Conservation (phyloP, 2,888 invertebrate species). For the Leuctra nigra region DNA sequence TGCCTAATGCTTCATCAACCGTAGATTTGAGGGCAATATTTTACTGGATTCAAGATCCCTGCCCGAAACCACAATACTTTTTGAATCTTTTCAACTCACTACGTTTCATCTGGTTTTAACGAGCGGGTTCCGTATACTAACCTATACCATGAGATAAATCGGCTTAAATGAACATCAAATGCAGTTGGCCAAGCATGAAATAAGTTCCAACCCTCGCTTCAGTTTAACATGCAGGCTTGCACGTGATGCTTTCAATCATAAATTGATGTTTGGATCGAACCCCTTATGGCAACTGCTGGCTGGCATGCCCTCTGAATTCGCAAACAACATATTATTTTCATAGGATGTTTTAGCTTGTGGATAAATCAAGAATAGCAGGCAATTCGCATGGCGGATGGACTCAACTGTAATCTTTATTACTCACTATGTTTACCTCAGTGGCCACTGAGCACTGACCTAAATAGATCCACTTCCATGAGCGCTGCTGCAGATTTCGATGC, state of each 20-base stretch:
- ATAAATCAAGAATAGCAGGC: background rate
- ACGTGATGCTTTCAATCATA: slow-evolving; percentile 16
- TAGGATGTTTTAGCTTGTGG: background rate
- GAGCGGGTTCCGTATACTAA: slow-evolving; percentile 9
- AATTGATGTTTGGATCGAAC: slow-evolving; percentile 1
- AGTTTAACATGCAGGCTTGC: slow-evolving; percentile 4
- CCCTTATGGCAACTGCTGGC: background rate
- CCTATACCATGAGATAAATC: slow-evolving; percentile 18
- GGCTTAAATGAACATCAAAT: slow-evolving; percentile 22
- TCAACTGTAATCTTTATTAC: slow-evolving; percentile 4
- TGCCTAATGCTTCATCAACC: background rate
- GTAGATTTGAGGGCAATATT: background rate
- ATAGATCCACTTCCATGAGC: background rate
- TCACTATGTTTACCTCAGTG: background rate
- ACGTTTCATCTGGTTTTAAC: slow-evolving; percentile 8
- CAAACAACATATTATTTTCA: background rate
- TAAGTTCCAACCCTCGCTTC: slow-evolving; percentile 13
- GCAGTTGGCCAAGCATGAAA: slow-evolving; percentile 21
- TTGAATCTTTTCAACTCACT: slow-evolving; percentile 11
- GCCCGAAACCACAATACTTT: slow-evolving; percentile 3
- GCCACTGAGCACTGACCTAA: background rate
- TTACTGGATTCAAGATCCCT: background rate
- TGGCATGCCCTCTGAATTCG: background rate
- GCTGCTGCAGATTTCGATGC: no score
- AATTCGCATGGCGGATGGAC: background rate